Base-by-base conservation (phyloP, 2,888 invertebrate genomes). In the Catocala sponsa region DNA sequence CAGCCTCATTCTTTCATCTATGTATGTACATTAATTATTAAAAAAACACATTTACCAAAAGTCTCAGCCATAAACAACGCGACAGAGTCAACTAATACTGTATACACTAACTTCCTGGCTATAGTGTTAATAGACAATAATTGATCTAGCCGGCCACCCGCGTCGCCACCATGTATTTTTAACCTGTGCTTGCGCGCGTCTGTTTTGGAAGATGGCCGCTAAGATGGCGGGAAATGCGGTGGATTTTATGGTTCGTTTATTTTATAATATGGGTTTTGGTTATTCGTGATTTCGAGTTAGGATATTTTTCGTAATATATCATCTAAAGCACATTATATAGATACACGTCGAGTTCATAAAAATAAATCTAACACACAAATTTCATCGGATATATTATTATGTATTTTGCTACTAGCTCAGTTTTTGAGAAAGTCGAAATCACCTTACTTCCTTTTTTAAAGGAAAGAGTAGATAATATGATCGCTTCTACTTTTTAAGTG, bases 81-180 rank as follows among this genome's bases (percentile, higher is more conserved):
- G 75, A 75, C 75, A 78, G 55, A 72, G 64, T 64, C 65, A 60
- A 63, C 69, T 52, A 73, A 65, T 51, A 63, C 71, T 72, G 77
- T 78, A 76, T 77, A 82, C 73, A 73, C 66, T 63, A 76, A 70
- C 79, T 85, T 89, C 87, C 87, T 84, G 87, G 79, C 70, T 69
- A 75, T 83, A 80, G 89, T 90, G 92, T 84, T 91, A 92, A 91
- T 89, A 87, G 86, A 82, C 82, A 89, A 89, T 92, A 91, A 92
- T 91, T 92, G 92, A 90, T 91, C 83, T 82, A 80, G 68, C 70
- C 74, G 89, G 84, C 90, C 91, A 91, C 91, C 90, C 91, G 89
- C 90, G 87, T 86, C 78, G 91, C 64, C 72, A 63, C 76, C 80
- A 82, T 85, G 76, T 86, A 83, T 85, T 82, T 86, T 83, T 85